These are phyloP conservation scores for Ephestia elutella DNA, from an alignment of 1,140 invertebrate genomes.

Conservation along the genomic window DNA sequence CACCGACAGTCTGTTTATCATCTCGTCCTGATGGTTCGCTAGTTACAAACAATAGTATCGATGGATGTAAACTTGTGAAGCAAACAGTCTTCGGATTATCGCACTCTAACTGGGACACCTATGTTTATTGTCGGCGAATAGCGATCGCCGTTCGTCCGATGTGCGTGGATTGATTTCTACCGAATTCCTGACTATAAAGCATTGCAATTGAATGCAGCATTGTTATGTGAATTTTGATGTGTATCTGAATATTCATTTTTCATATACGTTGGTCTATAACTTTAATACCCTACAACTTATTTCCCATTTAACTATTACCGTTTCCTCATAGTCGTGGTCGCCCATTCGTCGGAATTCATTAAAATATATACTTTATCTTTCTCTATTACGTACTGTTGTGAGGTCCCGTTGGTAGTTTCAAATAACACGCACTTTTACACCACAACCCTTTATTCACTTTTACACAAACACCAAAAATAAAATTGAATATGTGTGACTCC, in stretches of 20 bases:
- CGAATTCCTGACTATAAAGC: background rate
- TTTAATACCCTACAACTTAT: too few species aligned
- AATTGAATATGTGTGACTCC: too few species aligned
- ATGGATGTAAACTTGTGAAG: background rate
- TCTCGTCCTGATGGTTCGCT: conserved; percentile 1
- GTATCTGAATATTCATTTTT: background rate
- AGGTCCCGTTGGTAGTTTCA: too few species aligned
- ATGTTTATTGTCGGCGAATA: conserved; percentile 29
- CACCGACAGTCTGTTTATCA: background rate
- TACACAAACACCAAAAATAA: too few species aligned
- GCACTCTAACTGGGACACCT: conserved; percentile 37
- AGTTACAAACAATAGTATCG: conserved; percentile 1
- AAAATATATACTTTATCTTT: too few species aligned
- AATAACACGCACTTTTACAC: too few species aligned
- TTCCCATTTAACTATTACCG: too few species aligned
- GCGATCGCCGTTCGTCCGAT: conserved; percentile 7
- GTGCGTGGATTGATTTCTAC: background rate
- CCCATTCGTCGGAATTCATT: too few species aligned
- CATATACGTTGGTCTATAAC: too few species aligned
- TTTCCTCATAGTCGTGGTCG: too few species aligned
- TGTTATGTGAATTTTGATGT: background rate
- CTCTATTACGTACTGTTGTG: too few species aligned
- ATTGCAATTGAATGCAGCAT: background rate
- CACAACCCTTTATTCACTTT: too few species aligned
- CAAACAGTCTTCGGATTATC: conserved; percentile 30